These are phyloP conservation scores for Cottoperca gobio DNA, from an alignment of 2,797 vertebrate species.

Conservation along the genomic window DNA sequence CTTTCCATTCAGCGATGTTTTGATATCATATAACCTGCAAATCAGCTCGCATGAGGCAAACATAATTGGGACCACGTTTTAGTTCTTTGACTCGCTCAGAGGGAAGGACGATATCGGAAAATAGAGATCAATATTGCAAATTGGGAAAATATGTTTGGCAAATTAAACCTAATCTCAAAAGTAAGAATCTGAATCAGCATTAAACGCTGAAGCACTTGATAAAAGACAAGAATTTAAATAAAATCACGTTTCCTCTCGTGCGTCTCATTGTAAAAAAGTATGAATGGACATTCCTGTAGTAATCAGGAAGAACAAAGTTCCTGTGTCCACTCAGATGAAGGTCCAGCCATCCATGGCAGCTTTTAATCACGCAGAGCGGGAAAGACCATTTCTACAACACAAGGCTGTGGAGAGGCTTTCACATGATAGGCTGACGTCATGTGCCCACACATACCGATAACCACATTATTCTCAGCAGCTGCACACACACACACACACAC, in stretches of 20 bases:
- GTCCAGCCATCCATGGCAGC: conserved; percentile 37
- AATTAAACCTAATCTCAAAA: conserved; percentile 28
- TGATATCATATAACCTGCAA: conserved; percentile 44
- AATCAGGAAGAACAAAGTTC: conserved; percentile 26
- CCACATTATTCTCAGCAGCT: conserved; percentile 32
- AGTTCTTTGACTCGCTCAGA: no score
- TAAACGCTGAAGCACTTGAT: conserved; percentile 12
- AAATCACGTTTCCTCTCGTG: conserved; percentile 15
- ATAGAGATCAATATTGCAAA: conserved; percentile 11
- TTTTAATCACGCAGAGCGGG: conserved; percentile 50
- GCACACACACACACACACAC: conserved; percentile 7
- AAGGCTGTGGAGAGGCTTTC: conserved; percentile 51
- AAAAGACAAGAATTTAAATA: not conserved
- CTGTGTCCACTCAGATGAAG: conserved; percentile 21
- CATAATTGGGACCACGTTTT: conserved; percentile 53
- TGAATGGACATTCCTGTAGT: conserved; percentile 3
- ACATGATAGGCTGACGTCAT: conserved; percentile 60
- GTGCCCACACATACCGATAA: conserved; percentile 44
- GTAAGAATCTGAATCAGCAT: conserved; percentile 17
- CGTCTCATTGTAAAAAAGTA: not conserved
- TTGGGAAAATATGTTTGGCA: conserved; percentile 8
- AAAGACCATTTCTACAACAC: conserved; percentile 48
- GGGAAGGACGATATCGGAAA: not conserved
- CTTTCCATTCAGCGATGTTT: conserved; percentile 45
- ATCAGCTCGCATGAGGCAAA: conserved; percentile 21